Base-by-base conservation (phyloP, 2,888 invertebrate genomes). In the Hyposoter dolosus region DNA sequence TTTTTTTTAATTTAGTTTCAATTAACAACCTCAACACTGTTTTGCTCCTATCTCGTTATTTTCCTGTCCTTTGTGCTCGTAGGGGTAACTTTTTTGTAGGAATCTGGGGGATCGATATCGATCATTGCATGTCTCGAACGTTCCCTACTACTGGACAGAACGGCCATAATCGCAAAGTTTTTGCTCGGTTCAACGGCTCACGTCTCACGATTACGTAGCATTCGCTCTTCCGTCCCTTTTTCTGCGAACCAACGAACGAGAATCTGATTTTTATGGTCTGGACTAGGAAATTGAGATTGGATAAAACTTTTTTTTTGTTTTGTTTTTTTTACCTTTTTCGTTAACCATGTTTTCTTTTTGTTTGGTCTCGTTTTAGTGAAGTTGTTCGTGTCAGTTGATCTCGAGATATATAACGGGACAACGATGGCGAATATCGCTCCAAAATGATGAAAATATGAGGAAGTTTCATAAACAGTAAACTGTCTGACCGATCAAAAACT, bases 91-190 rank as follows among this genome's bases (percentile, higher is more conserved):
- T 79, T 56, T 50, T 66, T 66, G 77, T 76, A 71, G 10, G 53
- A 53, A 47, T 83, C 19, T 23, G 28, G 68, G 68, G 65, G 85
- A 83, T 80, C 79, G 83, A 78, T 65, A 78, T 82, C 60, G 76
- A 81, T 85, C 69, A 63, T 47, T 74, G 80, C 72, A 43, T 45
- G 66, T 80, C 71, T 65, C 69, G 53, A 32, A 63, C 63, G 43
- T 50, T 50, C 17, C 40, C 60, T 23, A n/a, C 47, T 45, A 35
- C 0, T 1, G 4, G 17, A 47, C 17, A 12, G 53, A 74, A 43
- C 15, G 17, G n/a, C 35, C 12, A 74, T 23, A 56, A 19, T 74
- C 15, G 10, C 56, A n/a, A 23, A 40, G 40, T 40, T 40, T 28
- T 53, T 40, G 5, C 12, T 56, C 56, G 56, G n/a, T 40, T n/a